Base-by-base conservation (phyloP, 2,888 invertebrate species). In the Napeogenes inachia region DNA sequence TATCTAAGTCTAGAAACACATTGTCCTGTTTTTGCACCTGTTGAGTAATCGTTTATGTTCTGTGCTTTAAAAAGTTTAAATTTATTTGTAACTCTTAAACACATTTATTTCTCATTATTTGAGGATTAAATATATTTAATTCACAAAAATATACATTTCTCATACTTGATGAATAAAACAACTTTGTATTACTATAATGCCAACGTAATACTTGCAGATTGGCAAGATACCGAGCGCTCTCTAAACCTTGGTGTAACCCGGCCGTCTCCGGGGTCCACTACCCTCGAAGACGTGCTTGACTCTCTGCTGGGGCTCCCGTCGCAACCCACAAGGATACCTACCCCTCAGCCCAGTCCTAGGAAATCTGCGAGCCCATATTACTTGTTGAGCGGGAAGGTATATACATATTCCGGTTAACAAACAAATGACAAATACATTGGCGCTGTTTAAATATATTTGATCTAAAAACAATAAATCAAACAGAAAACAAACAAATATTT, bases 241-340 rank as follows among this genome's bases (percentile, higher is more conserved):
- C 75, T 92, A 78, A 91, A 89, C 80, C 81, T 90, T 76, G 91
- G 88, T 78, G 88, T 92, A 75, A 89, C 92, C 77, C 91, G 92
- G 80, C 94, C 94, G 70, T 94, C 95, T 78, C 94, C 95, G 57
- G 94, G 95, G 78, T 95, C 95, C 73, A 95, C 97, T 65, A 98
- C 97, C 71, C 92, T 98, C 82, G 97, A 98, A 92, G 97, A 98
- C 92, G 97, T 98, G 71, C 92, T 98, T 88, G 97, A 98, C 88
- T 96, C 97, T 70, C 93, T 98, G 73, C 93, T 98, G 87, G 96
- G 97, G 80, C 93, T 97, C 80, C 95, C 97, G 78, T 85, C 89
- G 67, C 89, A 89, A 75, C 93, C 95, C 71, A 93, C 95, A 77
- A 92, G 95, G 81, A 94, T 95, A 79, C 94, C 95, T 75, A 96